Evolutionary conservation across 2,797 vertebrate species (phyloP).

Genomic region (Otolemur crassicaudatus): DNA sequence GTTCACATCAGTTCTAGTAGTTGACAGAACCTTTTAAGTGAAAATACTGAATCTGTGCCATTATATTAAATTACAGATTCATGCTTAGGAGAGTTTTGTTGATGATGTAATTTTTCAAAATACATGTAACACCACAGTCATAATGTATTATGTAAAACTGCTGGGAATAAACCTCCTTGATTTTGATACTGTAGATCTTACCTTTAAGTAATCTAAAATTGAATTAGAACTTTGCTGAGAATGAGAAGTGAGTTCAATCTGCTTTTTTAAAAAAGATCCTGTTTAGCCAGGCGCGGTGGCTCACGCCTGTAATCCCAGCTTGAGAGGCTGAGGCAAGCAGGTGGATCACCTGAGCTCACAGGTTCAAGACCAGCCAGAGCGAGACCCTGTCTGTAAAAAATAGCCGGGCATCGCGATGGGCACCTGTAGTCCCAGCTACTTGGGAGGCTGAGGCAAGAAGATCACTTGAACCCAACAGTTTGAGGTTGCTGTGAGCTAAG

Average conservation of each 20-base stretch:
- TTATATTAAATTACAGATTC: not conserved
- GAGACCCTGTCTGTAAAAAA: too few species aligned
- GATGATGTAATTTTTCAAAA: not conserved
- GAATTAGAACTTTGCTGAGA: slow-evolving; percentile 8
- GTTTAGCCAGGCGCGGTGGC: not conserved
- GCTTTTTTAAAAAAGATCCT: not conserved
- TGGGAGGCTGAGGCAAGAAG: too few species aligned
- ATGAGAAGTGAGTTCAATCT: not conserved
- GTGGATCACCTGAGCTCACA: too few species aligned
- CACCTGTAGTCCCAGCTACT: too few species aligned
- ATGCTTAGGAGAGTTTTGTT: not conserved
- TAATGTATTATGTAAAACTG: slow-evolving; percentile 25
- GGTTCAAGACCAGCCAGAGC: too few species aligned
- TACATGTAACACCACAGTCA: not conserved
- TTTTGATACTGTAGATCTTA: slow-evolving; percentile 52
- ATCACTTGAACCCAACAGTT: too few species aligned
- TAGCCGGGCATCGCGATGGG: too few species aligned
- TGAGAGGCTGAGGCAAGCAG: too few species aligned
- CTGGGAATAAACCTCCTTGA: not conserved
- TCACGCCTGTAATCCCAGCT: too few species aligned
- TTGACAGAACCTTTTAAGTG: slow-evolving; percentile 20
- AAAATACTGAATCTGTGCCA: not conserved
- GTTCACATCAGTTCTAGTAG: not conserved
- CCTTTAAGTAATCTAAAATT: slow-evolving; percentile 1
- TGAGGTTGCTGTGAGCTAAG: too few species aligned